Conservation (phyloP, 2,113 vertebrate genomes). For the Mormoops blainvillei region DNA sequence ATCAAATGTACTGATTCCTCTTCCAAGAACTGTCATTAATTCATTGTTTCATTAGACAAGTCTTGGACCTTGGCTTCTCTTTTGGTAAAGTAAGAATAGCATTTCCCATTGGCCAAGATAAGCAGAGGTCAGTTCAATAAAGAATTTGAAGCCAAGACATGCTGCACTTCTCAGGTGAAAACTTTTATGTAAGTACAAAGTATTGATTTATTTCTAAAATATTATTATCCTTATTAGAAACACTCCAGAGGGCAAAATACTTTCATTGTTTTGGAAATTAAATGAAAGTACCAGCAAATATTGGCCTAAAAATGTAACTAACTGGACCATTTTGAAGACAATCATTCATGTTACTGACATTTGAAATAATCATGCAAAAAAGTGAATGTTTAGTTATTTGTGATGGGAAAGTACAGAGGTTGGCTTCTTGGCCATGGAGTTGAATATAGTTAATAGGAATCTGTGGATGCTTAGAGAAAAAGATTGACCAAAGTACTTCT, state of each 20-base stretch:
- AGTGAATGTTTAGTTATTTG: slow-evolving; percentile 37
- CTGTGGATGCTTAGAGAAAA: slow-evolving; percentile 42
- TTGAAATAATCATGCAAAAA: slow-evolving; percentile 48
- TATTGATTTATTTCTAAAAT: slow-evolving; percentile 57
- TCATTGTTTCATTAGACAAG: slow-evolving; percentile 46
- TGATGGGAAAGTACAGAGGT: slow-evolving; percentile 34
- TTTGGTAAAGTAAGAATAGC: slow-evolving; percentile 41
- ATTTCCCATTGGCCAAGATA: slow-evolving; percentile 46
- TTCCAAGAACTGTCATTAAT: slow-evolving; percentile 51
- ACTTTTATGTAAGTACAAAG: slow-evolving; percentile 32
- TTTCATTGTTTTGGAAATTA: slow-evolving; percentile 33
- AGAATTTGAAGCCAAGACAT: not conserved
- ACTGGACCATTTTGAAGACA: slow-evolving; percentile 26
- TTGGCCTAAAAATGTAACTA: slow-evolving; percentile 22
- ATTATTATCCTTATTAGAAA: slow-evolving; percentile 53
- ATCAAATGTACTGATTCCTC: not conserved
- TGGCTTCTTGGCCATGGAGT: slow-evolving; percentile 9
- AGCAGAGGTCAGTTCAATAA: slow-evolving; percentile 39
- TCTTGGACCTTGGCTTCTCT: slow-evolving; percentile 12
- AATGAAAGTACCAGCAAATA: slow-evolving; percentile 35
- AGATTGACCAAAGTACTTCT: slow-evolving; percentile 8
- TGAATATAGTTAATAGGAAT: slow-evolving; percentile 41
- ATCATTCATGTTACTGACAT: slow-evolving; percentile 33
- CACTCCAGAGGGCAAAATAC: slow-evolving; percentile 25
- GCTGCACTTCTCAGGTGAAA: slow-evolving; percentile 39